Conservation (phyloP, 1,140 invertebrate genomes). For the Zaprionus nigranus region DNA sequence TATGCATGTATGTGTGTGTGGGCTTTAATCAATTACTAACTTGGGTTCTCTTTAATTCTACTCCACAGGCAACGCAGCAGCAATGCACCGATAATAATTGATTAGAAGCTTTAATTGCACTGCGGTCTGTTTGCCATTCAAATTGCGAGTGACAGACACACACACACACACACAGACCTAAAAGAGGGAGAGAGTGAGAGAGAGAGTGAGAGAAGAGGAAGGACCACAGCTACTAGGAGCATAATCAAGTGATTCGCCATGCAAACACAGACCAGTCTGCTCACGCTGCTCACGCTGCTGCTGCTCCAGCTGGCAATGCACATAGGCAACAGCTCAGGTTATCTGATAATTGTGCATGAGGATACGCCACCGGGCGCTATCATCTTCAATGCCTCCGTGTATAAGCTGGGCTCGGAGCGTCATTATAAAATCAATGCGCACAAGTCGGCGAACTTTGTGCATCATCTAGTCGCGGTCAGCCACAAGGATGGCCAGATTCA, state of each 20-base stretch:
- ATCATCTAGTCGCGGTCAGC: constrained; percentile 90
- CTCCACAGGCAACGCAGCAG: constrained; percentile 51
- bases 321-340: constrained; percentile 73
- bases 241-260: constrained; percentile 48
- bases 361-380: constrained; percentile 88
- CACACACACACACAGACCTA: not conserved
- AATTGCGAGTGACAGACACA: constrained; percentile 20
- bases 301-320: constrained; percentile 44
- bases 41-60: constrained; percentile 19
- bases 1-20: not conserved
- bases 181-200: not conserved
- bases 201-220: not conserved
- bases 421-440: constrained; percentile 91
- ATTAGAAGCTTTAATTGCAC: constrained; percentile 67
- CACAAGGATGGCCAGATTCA: constrained; percentile 90
- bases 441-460: constrained; percentile 92
- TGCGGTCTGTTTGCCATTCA: constrained; percentile 62
- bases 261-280: constrained; percentile 39
- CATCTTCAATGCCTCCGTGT: constrained; percentile 93
- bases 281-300: constrained; percentile 38
- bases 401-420: constrained; percentile 89
- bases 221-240: not conserved
- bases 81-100: constrained; percentile 69
- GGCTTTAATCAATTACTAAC: constrained; percentile 36
- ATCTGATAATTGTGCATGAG: constrained; percentile 90